Conservation (phyloP, 1,140 invertebrate species). For the Globodera ellingtonae region DNA sequence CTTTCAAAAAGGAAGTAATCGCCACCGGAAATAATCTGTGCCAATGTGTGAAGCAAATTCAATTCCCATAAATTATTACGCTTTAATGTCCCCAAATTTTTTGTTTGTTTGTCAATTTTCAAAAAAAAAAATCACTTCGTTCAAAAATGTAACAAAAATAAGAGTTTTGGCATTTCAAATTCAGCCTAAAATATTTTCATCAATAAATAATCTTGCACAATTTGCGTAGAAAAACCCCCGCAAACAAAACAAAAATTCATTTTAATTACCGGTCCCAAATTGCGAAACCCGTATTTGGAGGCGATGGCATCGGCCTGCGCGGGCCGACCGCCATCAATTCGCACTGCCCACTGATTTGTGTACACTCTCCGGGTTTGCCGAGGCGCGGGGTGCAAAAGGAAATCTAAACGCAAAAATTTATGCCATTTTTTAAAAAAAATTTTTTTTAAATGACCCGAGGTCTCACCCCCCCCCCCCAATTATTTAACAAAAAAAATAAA, state of each 20-base stretch:
- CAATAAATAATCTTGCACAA: too few relatives aligned
- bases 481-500: too few relatives aligned
- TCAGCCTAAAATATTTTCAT: background rate
- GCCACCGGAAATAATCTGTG: conserved; percentile 31
- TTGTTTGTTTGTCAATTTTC: conserved; percentile 36
- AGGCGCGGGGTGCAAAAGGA: conserved; percentile 9
- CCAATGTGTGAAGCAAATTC: background rate
- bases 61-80: background rate
- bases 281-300: conserved; percentile 62
- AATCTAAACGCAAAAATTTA: background rate
- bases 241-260: too few relatives aligned
- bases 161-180: background rate
- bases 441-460: too few relatives aligned
- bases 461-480: too few relatives aligned
- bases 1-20: conserved; percentile 48
- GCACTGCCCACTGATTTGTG: conserved; percentile 63
- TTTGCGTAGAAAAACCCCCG: too few relatives aligned
- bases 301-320: conserved; percentile 57
- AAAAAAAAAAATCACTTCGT: conserved; percentile 34
- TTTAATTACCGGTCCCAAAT: conserved; percentile 56
- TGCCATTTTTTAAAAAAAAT: background rate
- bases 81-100: conserved; percentile 43
- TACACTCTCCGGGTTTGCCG: conserved; percentile 23
- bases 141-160: too few relatives aligned
- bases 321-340: conserved; percentile 52